Conservation (phyloP, 2,113 vertebrate genomes). For the Panthera uncia region DNA sequence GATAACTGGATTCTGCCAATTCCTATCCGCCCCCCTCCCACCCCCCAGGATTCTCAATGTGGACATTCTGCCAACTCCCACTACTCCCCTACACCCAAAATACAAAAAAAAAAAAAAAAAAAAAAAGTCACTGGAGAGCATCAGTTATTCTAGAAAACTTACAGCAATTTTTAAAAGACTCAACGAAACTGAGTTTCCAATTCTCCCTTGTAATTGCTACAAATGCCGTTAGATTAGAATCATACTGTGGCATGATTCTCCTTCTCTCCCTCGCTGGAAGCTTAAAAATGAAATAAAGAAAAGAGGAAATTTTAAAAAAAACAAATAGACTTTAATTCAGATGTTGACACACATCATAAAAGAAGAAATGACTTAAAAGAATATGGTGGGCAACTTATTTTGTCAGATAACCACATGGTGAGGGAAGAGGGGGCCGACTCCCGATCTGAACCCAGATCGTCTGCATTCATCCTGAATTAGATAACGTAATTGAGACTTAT, state of each 20-base stretch:
- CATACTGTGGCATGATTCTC: not conserved
- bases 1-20: not conserved
- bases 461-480: not conserved
- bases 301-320: not conserved
- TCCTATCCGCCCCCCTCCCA: not conserved
- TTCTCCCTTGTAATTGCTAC: not conserved
- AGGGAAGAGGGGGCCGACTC: not conserved
- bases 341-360: constrained; percentile 22
- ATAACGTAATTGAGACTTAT: not conserved
- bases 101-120: not conserved
- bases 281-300: constrained; percentile 8
- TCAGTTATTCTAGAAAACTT: not conserved
- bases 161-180: not conserved
- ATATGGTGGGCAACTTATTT: not conserved
- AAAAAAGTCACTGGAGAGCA: not conserved
- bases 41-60: not conserved
- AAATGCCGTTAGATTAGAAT: not conserved
- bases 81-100: not conserved
- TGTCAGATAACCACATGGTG: not conserved
- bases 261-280: not conserved
- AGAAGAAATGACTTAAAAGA: constrained; percentile 38
- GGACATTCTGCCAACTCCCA: not conserved
- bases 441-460: not conserved
- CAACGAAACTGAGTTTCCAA: not conserved
- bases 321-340: not conserved